Conservation (phyloP, 1,140 invertebrate genomes). For the Pomacea maculata region DNA sequence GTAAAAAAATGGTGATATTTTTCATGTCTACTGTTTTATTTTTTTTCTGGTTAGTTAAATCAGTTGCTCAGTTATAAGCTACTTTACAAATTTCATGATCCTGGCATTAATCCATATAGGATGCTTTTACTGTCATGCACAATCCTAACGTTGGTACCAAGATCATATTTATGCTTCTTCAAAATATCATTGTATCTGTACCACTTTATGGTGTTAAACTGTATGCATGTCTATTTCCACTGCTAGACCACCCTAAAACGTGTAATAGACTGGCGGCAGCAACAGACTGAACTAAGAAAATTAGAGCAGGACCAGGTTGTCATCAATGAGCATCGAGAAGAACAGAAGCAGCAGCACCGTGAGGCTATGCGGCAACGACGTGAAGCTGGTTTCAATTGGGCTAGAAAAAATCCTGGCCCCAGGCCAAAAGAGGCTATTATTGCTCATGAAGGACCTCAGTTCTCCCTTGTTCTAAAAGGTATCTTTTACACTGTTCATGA, state of each 20-base stretch:
- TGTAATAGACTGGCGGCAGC: slow-evolving; percentile 64
- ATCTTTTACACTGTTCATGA: no score
- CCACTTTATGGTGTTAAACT: not conserved
- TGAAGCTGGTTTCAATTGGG: slow-evolving; percentile 65
- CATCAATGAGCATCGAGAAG: slow-evolving; percentile 75
- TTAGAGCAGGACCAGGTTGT: slow-evolving; percentile 71
- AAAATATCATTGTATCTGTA: not conserved
- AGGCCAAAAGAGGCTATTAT: slow-evolving; percentile 32
- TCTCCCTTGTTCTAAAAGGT: slow-evolving; percentile 55
- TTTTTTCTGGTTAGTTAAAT: no score
- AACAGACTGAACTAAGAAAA: slow-evolving; percentile 72
- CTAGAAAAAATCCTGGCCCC: slow-evolving; percentile 18
- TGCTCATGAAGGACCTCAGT: slow-evolving; percentile 36
- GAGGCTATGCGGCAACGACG: slow-evolving; percentile 73
- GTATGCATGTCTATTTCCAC: slow-evolving; percentile 1
- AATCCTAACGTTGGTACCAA: no score
- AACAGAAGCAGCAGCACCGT: slow-evolving; percentile 76
- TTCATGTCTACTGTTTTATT: no score
- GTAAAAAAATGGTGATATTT: no score
- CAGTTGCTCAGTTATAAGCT: no score
- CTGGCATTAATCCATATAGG: no score
- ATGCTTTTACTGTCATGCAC: no score
- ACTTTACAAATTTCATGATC: no score
- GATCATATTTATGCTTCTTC: no score
- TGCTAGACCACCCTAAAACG: slow-evolving; percentile 60